Base-by-base conservation (phyloP, 2,888 invertebrate species). In the Mystacides longicornis region DNA sequence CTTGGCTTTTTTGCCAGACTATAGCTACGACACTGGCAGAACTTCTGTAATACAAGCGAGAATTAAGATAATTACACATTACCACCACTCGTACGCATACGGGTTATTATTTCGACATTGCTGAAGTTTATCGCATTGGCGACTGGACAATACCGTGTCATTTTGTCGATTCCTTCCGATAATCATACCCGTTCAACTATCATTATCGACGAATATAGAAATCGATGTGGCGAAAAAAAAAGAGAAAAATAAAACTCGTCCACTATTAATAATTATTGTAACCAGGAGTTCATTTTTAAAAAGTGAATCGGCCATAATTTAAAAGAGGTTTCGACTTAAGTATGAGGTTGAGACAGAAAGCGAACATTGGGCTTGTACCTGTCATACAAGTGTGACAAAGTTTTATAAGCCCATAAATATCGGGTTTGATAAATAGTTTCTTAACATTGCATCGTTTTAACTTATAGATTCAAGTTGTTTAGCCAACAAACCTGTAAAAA, bases 211-310 rank as follows among this genome's bases (percentile, higher is more conserved):
- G 11, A 27, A 7, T 37, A 14, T 37, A 37, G 37, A 37, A 37
- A 37, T 37, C 37, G 37, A 37, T n/a, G n/a, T n/a, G 33, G 31
- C 27, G 37, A 51, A 55, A 51, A 37, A 22, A 27, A 31, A 19
- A 19, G 23, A 33, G 48, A 53, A 42, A 49, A 43, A 22, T 43
- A 49, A 21, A 43, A 49, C 51, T 37, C 16, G 37, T 37, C 37
- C 16, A 37, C 37, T n/a, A n/a, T n/a, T n/a, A n/a, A n/a, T n/a
- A 31, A 14, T 11, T 31, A 11, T 14, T 46, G 22, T 21, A 46
- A 11, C 22, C 20, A 20, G 22, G 46, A 46, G 46, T 20, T 31
- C 14, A 14, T 14, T 46, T 46, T 46, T 43, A 14, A 5, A 46
- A 46, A 46, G 21, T 21, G 22, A 46, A 46, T 7, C 20, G 14